Evolutionary conservation across 1,140 invertebrate genomes (phyloP).

Genomic region (Colletes gigas): DNA sequence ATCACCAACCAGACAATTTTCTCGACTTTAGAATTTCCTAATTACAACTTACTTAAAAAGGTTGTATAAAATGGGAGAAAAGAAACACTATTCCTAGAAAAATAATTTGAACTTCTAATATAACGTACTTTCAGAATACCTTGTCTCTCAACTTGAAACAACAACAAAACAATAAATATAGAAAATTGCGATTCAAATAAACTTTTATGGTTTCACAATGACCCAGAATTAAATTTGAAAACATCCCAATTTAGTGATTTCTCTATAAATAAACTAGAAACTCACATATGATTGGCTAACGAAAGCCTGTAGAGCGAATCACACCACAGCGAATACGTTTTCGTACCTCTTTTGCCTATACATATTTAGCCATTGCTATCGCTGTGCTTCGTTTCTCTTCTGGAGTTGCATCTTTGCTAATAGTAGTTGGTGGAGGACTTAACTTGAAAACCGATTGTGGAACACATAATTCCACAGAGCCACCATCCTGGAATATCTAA

Average conservation of each 20-base stretch:
- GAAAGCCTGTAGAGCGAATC: conserved; percentile 96
- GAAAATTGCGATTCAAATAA: background rate
- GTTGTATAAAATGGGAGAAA: too few relatives aligned
- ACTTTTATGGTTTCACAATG: background rate
- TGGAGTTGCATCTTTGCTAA: conserved; percentile 61
- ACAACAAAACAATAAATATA: conserved; percentile 23
- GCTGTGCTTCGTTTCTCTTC: conserved; percentile 81
- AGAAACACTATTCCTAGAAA: too few relatives aligned
- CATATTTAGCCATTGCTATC: conserved; percentile 84
- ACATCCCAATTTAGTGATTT: too few relatives aligned
- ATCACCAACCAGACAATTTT: too few relatives aligned
- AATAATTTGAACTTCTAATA: too few relatives aligned
- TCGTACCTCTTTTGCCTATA: conserved; percentile 88
- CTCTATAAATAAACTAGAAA: conserved; percentile 39
- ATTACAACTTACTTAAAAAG: too few relatives aligned
- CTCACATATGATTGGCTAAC: conserved; percentile 95
- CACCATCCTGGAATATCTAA: conserved; percentile 88
- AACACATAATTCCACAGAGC: conserved; percentile 90
- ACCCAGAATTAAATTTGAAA: background rate
- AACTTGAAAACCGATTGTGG: conserved; percentile 87
- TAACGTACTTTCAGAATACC: conserved; percentile 86
- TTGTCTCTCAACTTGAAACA: conserved; percentile 87
- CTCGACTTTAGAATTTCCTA: too few relatives aligned
- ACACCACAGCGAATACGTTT: conserved; percentile 97
- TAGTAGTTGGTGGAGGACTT: conserved; percentile 77